Evolutionary conservation across 2,797 vertebrate species (phyloP).

Genomic region (Hyperoplus immaculatus): DNA sequence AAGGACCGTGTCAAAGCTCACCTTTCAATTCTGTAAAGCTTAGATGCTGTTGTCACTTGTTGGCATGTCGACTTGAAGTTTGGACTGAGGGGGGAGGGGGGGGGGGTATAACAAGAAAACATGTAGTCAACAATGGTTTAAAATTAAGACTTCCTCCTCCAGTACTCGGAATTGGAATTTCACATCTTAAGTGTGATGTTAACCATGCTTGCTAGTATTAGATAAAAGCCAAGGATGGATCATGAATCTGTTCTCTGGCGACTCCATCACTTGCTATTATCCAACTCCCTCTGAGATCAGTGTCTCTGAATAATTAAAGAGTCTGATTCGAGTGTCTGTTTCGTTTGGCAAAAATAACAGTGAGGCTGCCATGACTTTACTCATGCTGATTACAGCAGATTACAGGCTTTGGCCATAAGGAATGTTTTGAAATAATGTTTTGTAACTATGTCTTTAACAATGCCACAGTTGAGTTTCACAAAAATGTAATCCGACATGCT

Average conservation of each 20-base stretch:
- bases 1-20: not conserved
- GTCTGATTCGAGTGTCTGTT: not conserved
- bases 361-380: slow-evolving; percentile 14
- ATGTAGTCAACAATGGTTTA: not conserved
- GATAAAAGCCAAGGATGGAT: slow-evolving; percentile 3
- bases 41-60: not conserved
- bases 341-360: not conserved
- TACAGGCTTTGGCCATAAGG: not conserved
- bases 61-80: not conserved
- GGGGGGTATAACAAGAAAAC: not conserved
- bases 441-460: slow-evolving; percentile 11
- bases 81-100: not conserved
- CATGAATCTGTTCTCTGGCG: not conserved
- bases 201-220: not conserved
- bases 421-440: slow-evolving; percentile 21
- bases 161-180: not conserved
- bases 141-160: not conserved
- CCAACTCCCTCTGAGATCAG: not conserved
- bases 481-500: not conserved
- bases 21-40: not conserved
- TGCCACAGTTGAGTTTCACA: not conserved
- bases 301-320: not conserved
- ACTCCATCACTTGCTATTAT: not conserved
- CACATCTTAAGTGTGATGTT: not conserved
- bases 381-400: slow-evolving; percentile 15